Conservation (phyloP, 1,140 invertebrate species). For the Diploscapter pachys region DNA sequence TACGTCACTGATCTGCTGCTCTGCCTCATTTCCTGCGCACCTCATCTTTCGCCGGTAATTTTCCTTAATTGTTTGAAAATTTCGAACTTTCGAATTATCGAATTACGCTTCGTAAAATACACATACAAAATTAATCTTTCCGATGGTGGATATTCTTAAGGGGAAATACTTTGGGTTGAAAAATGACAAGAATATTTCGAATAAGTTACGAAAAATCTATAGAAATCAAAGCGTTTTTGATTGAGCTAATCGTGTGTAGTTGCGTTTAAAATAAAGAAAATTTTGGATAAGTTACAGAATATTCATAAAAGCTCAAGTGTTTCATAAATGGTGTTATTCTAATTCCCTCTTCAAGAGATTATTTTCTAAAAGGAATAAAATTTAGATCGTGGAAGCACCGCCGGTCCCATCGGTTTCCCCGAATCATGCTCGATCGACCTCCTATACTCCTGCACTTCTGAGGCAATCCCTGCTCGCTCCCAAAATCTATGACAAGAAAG, state of each 20-base stretch:
- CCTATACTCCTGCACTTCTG: conserved; percentile 55
- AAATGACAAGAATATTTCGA: too few species aligned
- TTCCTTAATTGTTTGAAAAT: background rate
- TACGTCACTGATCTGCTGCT: conserved; percentile 95
- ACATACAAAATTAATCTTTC: background rate
- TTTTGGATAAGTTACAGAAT: too few species aligned
- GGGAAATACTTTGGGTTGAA: too few species aligned
- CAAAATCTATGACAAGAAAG: conserved; percentile 23
- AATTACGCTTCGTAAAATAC: background rate
- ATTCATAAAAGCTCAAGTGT: too few species aligned
- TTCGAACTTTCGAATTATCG: background rate
- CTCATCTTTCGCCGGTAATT: conserved; percentile 66
- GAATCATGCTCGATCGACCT: conserved; percentile 53
- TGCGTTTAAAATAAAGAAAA: too few species aligned
- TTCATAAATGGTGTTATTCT: too few species aligned
- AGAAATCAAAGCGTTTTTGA: too few species aligned
- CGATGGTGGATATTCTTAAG: too few species aligned
- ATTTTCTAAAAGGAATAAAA: too few species aligned
- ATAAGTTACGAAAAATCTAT: too few species aligned
- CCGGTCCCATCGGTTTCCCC: conserved; percentile 17
- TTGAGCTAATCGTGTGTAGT: too few species aligned
- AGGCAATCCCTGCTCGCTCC: conserved; percentile 36
- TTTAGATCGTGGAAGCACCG: background rate
- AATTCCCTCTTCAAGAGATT: too few species aligned
- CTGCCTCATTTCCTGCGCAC: conserved; percentile 88